These are phyloP conservation scores for Platygyra sinensis DNA, from an alignment of 64 coral and sea anemone genomes.

Conservation along the genomic window DNA sequence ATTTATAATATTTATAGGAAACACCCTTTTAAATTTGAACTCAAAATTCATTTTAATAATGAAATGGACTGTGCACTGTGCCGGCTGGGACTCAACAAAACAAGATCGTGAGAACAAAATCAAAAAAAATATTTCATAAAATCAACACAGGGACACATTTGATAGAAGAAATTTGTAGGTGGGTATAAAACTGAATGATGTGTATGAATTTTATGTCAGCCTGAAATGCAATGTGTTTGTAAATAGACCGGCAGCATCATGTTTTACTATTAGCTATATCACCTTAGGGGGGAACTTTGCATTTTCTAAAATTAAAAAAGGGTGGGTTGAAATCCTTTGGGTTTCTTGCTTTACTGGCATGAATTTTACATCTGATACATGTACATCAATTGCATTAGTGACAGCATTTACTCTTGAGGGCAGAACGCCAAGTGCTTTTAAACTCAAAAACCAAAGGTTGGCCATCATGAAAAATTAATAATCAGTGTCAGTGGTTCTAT, in stretches of 20 bases:
- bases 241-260: neutral
- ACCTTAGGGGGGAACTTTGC: neutral
- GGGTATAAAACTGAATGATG: neutral
- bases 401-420: neutral
- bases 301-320: neutral
- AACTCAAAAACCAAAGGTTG: neutral
- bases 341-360: neutral
- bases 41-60: neutral
- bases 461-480: conserved; percentile 29
- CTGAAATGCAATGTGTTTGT: neutral
- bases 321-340: neutral
- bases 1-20: neutral
- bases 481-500: conserved; percentile 12
- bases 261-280: neutral
- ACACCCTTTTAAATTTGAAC: neutral
- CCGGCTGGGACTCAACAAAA: no score
- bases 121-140: neutral
- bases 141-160: neutral
- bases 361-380: conserved; percentile 12
- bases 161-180: neutral
- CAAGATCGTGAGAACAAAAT: neutral
- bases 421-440: neutral
- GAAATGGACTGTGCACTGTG: neutral
- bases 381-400: neutral
- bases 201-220: neutral